Conservation (phyloP, 2,797 vertebrate species). For the Dendrocincla fuliginosa region DNA sequence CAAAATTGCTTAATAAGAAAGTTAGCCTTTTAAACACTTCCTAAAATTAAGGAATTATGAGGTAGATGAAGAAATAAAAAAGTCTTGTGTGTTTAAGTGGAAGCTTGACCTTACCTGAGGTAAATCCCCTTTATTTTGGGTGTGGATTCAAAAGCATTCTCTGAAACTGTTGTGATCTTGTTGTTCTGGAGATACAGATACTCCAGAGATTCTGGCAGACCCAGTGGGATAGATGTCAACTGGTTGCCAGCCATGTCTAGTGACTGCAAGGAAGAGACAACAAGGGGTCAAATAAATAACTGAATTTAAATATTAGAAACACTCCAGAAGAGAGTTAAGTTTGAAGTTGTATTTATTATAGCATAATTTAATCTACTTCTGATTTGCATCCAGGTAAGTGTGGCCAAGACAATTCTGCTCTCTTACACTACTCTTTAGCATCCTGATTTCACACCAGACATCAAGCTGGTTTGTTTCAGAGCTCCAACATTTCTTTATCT, state of each 20-base stretch:
- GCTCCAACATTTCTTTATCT: background rate
- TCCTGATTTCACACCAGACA: background rate
- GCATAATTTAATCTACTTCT: background rate
- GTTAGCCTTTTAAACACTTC: background rate
- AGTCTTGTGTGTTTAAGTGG: background rate
- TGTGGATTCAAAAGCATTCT: constrained; percentile 88
- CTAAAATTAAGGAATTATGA: background rate
- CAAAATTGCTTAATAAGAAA: background rate
- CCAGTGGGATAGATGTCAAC: constrained; percentile 87
- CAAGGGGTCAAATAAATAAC: background rate
- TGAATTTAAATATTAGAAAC: background rate
- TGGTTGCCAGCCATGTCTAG: constrained; percentile 91
- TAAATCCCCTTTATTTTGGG: constrained; percentile 95
- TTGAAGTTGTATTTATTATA: background rate
- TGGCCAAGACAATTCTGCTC: background rate
- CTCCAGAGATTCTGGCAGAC: constrained; percentile 90
- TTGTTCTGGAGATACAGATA: constrained; percentile 94
- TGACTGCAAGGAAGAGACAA: constrained; percentile 77
- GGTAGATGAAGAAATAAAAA: background rate
- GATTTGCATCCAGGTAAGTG: background rate
- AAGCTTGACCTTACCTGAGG: constrained; percentile 81
- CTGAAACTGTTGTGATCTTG: constrained; percentile 84
- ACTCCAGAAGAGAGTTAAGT: background rate
- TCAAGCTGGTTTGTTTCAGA: background rate
- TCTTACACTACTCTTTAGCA: background rate